Evolutionary conservation across 2,888 invertebrate genomes (phyloP), one percentile per base, ranked within the genome.

Genomic region (Mimumesa dahlbomi): DNA sequence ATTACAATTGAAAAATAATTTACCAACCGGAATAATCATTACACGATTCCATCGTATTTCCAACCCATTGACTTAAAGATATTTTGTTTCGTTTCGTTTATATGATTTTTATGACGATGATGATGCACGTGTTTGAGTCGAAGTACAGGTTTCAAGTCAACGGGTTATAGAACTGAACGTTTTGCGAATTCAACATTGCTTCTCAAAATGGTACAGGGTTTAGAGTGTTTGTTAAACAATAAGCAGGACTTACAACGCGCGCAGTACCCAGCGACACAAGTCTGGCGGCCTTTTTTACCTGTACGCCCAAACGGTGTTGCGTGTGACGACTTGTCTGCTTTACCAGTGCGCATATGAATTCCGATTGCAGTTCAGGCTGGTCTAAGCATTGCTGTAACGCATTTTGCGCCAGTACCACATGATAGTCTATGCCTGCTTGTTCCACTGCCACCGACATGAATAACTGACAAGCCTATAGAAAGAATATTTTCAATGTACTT

Each of bases 361-460:
- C 98, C 86, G 97, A 95, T 89, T 97, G 97, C 77, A 99, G 92
- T 91, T 97, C 97, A 43, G 94, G 93, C 89, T 95, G 94, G 83
- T 96, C 96, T 69, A 98, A 92, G 89, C 98, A 98, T 89, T 96
- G 96, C 87, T 96, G 96, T 62, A 99, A 92, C 29, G 98, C 97
- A 90, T 98, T 98, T 92, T 98, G 98, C 13, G 98, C 98, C 69
- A 99, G 92, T 67, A 97, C 97, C 85, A 99, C 98, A 91, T 99
- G 98, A 91, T 98, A 98, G 91, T 99, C 98, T 83, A 98, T 96
- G 86, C 97, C 97, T 57, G 97, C 96, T 86, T 96, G 96, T 90
- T 98, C 98, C 80, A 99, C 96, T 43, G 96, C 95, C 74, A 98
- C 98, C 2, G 97, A 97, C 93, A 97, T 97, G 91, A 98, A 99